Percentiles rank a stretch among this genome's conserved stretches.
phyloP scores from a whole-genome alignment of 2,797 vertebrate genomes.

The Sciurus vulgaris region DNA sequence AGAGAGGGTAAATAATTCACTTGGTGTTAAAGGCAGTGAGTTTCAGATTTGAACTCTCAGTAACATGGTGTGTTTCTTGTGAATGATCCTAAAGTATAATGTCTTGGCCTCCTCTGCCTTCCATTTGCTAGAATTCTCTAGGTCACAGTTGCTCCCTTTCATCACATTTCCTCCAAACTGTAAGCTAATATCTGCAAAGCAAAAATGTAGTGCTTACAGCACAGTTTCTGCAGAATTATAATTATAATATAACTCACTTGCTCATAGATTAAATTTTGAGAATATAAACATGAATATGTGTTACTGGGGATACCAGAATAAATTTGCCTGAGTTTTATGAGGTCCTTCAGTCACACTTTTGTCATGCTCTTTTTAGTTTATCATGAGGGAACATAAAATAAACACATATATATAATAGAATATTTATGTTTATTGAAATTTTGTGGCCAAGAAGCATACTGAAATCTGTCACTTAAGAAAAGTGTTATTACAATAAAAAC shows the following conservation, averaged over 20 bases:
- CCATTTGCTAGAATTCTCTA: neutral
- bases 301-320: slow-evolving; percentile 31
- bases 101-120: neutral
- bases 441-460: neutral
- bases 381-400: slow-evolving; percentile 35
- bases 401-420: neutral
- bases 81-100: neutral
- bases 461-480: neutral
- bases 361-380: slow-evolving; percentile 57
- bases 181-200: neutral
- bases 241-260: slow-evolving; percentile 1
- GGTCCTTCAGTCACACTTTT: slow-evolving; percentile 42
- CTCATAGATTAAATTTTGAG: slow-evolving; percentile 38
- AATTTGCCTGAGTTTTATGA: neutral
- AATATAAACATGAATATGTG: slow-evolving; percentile 31
- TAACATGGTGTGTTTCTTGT: neutral
- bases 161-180: neutral
- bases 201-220: neutral
- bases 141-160: neutral
- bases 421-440: neutral
- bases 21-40: neutral
- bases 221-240: neutral
- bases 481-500: neutral
- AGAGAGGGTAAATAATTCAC: neutral
- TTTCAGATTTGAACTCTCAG: neutral